A percentile compares a stretch with the other conserved stretches of the same genome.
Conservation (phyloP, 1,140 invertebrate genomes). For the Drosophila saltans region DNA sequence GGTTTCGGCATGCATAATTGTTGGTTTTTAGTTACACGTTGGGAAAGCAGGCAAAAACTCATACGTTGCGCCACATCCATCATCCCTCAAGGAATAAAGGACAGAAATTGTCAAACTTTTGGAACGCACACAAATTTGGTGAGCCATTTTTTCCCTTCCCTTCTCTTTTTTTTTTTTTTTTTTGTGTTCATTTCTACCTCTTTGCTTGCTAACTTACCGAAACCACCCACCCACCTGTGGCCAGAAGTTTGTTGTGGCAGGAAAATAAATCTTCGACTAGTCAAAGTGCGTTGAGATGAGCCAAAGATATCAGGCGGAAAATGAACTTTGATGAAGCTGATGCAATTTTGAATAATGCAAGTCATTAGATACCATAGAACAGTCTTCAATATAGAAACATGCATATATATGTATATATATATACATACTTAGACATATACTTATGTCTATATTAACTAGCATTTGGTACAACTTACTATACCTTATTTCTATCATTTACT, state of each 20-base stretch:
- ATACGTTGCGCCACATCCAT: conserved; percentile 21
- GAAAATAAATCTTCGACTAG: conserved; percentile 9
- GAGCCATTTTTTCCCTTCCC: neutral
- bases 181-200: too few species aligned
- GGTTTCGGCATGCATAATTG: conserved; percentile 79
- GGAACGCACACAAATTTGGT: conserved; percentile 1
- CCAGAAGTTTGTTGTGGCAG: neutral
- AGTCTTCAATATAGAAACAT: too few species aligned
- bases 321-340: neutral
- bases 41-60: conserved; percentile 25
- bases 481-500: too few species aligned
- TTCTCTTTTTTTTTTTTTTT: neutral
- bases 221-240: neutral
- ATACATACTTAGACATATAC: too few species aligned
- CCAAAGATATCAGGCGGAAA: neutral
- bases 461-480: too few species aligned
- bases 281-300: conserved; percentile 3
- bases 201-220: too few species aligned
- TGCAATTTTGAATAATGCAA: neutral
- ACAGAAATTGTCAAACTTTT: conserved; percentile 18
- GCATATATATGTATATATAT: too few species aligned
- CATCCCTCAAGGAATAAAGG: conserved; percentile 4
- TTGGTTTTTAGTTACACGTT: conserved; percentile 80
- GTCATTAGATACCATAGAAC: neutral
- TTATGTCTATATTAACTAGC: too few species aligned